These are phyloP conservation scores for Microplitis demolitor DNA, from an alignment of 1,140 invertebrate genomes.

Conservation along the genomic window DNA sequence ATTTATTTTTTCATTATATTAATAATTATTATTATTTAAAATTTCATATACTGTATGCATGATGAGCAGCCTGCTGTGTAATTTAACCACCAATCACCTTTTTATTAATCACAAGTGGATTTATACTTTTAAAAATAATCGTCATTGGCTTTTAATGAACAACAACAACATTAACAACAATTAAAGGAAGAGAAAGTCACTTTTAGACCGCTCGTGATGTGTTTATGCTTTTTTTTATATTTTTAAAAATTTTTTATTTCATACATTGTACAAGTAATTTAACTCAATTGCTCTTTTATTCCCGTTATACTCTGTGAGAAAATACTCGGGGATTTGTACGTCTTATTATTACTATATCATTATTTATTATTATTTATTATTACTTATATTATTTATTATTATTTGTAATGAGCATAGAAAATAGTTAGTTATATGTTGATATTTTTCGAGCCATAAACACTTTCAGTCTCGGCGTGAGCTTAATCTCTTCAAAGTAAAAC, in stretches of 20 bases:
- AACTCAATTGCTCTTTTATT: background rate
- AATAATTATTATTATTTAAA: background rate
- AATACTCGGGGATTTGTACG: constrained; percentile 16
- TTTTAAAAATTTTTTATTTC: background rate
- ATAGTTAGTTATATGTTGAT: constrained; percentile 7
- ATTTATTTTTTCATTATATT: background rate
- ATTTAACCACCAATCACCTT: constrained; percentile 1
- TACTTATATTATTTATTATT: no score
- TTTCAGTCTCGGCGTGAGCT: constrained; percentile 6
- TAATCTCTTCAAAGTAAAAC: background rate
- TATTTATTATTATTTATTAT: no score
- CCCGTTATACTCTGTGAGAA: background rate
- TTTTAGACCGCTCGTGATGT: constrained; percentile 24
- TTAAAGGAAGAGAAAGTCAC: constrained; percentile 13
- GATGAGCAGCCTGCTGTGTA: constrained; percentile 18
- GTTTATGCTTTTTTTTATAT: background rate
- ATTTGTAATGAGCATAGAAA: constrained; percentile 19
- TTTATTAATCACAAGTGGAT: constrained; percentile 28
- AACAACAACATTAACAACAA: constrained; percentile 32
- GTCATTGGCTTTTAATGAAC: constrained; percentile 23
- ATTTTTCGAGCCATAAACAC: constrained; percentile 8
- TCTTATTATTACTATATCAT: no score
- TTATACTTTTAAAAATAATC: constrained; percentile 30
- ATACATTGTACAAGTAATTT: background rate
- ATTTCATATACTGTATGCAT: background rate